Base-by-base conservation (phyloP, 2,888 invertebrate genomes). In the Chalcosyrphus nemorum region DNA sequence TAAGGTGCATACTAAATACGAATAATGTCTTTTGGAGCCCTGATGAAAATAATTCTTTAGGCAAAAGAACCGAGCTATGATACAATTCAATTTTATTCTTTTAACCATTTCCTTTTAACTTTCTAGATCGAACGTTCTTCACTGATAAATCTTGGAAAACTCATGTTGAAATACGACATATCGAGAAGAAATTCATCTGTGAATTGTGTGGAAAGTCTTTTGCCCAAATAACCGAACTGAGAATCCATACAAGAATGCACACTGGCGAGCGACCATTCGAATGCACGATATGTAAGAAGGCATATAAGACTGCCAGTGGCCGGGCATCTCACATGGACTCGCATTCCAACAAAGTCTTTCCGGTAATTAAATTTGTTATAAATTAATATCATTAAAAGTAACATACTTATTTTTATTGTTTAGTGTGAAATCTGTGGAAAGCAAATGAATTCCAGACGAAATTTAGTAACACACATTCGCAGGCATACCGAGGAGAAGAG, bases 231-330 rank as follows among this genome's bases (percentile, higher is more conserved):
- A 84, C 84, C 0, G 84, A 84, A 59, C 29, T 84, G 13, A 80
- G 50, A 45, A 84, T 84, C 21, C 84, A 84, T 19, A 84, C 84
- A 1, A 63, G 84, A 54, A 84, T 84, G 84, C 84, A 84, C 32
- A 84, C 84, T 0, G 84, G 84, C 4, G 84, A 84, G 45, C 50
- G 84, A 9, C 84, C 84, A 17, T 84, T 84, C 11, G 84, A 80
- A 32, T 84, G 84, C 11, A 84, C 84, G 2, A 84, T 84, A n/a
- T 84, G 84, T 59, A 84, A 80, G n/a, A 84, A 84, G 45, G 70
- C 84, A 7, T 84, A 84, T 41, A 84, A 84, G 71, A 84, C 84
- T 6, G 84, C 84, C 3, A 84, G 84, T 32, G 84, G 84, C 1
- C 74, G 84, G 2, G 84, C 84, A 6, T 80, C 80, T 11, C 84